phyloP scores from a whole-genome alignment of 2,888 invertebrate genomes.

The Euproctis similis region DNA sequence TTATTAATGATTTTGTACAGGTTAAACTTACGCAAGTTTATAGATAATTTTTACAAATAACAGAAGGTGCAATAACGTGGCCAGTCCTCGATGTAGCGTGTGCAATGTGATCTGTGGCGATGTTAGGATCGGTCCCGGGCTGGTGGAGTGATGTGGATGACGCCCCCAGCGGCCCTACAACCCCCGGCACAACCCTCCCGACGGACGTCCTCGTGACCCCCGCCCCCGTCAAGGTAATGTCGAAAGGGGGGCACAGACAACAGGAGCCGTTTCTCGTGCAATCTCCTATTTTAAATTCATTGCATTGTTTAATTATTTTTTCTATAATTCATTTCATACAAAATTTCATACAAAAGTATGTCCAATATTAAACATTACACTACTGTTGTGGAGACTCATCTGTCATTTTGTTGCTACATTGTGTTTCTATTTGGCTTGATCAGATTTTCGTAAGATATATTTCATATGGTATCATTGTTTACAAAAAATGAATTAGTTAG shows the following conservation, averaged over 20 bases:
- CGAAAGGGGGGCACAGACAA: conserved; percentile 57
- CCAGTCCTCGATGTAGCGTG: conserved; percentile 69
- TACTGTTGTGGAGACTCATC: conserved; percentile 15
- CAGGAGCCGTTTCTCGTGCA: conserved; percentile 60
- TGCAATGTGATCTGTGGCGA: conserved; percentile 70
- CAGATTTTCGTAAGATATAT: conserved; percentile 46
- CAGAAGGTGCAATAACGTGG: conserved; percentile 71
- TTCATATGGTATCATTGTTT: conserved; percentile 54
- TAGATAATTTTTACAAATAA: conserved; percentile 72
- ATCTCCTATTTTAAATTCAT: conserved; percentile 55
- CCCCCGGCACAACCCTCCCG: conserved; percentile 10
- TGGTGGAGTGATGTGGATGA: conserved; percentile 21
- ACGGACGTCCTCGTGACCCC: conserved; percentile 19
- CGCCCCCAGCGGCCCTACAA: conserved; percentile 23
- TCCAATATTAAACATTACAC: conserved; percentile 1
- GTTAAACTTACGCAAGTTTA: conserved; percentile 53
- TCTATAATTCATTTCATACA: conserved; percentile 23
- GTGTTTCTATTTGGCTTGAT: conserved; percentile 26
- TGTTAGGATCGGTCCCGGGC: conserved; percentile 56
- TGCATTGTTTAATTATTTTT: conserved; percentile 37
- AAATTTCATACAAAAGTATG: conserved; percentile 28
- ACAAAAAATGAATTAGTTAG: no score
- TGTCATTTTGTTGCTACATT: conserved; percentile 17
- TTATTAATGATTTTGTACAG: conserved; percentile 22
- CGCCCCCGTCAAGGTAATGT: conserved; percentile 57